Conservation (phyloP, 2,888 invertebrate genomes). For the Patella depressa region DNA sequence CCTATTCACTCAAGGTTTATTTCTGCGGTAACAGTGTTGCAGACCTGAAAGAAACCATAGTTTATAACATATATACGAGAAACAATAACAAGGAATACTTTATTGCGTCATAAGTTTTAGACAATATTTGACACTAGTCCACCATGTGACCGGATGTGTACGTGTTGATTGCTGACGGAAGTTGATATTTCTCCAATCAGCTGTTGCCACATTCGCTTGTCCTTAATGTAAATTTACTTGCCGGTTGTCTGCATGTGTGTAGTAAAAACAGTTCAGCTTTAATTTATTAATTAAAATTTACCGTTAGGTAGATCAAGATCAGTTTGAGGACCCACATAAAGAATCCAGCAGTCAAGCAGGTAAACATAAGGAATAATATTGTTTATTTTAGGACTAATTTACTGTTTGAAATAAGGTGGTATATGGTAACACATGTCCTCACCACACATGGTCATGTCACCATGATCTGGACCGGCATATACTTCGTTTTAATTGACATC, state of each 20-base stretch:
- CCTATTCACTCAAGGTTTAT: too few species aligned
- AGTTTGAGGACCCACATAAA: background rate
- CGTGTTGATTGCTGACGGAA: constrained; percentile 42
- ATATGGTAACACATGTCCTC: too few species aligned
- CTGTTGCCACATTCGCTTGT: constrained; percentile 50
- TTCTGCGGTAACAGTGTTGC: too few species aligned
- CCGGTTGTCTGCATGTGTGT: constrained; percentile 32
- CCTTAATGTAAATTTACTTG: constrained; percentile 21
- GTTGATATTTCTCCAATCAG: constrained; percentile 44
- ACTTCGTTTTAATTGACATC: background rate
- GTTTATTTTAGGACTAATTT: too few species aligned
- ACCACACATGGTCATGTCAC: too few species aligned
- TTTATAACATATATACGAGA: too few species aligned
- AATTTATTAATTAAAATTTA: constrained; percentile 3
- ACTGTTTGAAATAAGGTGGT: too few species aligned
- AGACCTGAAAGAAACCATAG: too few species aligned
- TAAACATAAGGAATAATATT: background rate
- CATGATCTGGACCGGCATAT: too few species aligned
- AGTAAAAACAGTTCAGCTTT: background rate
- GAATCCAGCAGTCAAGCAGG: background rate
- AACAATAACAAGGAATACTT: too few species aligned
- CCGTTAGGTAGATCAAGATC: background rate
- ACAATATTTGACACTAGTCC: background rate
- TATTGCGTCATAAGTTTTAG: too few species aligned
- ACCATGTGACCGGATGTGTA: constrained; percentile 37